phyloP scores from a whole-genome alignment of 2,888 invertebrate species.

The Pemphredon lugubris region DNA sequence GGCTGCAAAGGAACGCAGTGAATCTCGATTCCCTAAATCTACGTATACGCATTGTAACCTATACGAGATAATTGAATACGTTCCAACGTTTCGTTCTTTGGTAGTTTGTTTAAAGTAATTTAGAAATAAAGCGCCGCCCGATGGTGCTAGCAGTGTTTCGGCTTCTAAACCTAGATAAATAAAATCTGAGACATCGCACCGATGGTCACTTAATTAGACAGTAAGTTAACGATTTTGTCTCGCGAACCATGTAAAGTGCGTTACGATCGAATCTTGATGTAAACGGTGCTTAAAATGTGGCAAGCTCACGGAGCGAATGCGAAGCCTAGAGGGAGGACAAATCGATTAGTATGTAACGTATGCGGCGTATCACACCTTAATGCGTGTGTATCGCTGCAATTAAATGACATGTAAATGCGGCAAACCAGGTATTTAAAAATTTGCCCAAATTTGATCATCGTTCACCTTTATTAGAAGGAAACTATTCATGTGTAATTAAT shows the following conservation, averaged over 20 bases:
- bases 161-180: constrained; percentile 56
- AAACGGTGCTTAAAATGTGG: constrained; percentile 65
- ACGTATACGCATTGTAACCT: constrained; percentile 25
- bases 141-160: constrained; percentile 57
- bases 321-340: constrained; percentile 62
- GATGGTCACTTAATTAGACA: constrained; percentile 64
- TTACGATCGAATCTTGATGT: constrained; percentile 44
- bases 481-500: constrained; percentile 77
- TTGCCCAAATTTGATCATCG: constrained; percentile 68
- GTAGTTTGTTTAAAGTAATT: constrained; percentile 52
- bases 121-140: constrained; percentile 48
- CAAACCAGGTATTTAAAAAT: constrained; percentile 65
- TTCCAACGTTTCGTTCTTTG: constrained; percentile 35
- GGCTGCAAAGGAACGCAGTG: constrained; percentile 82
- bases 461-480: constrained; percentile 71
- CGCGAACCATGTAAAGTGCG: constrained; percentile 42
- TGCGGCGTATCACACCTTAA: constrained; percentile 58
- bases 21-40: constrained; percentile 44
- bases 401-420: constrained; percentile 61
- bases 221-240: constrained; percentile 59
- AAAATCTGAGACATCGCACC: constrained; percentile 54
- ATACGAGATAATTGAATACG: constrained; percentile 36
- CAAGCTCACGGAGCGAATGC: constrained; percentile 55
- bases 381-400: constrained; percentile 63
- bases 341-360: constrained; percentile 64